Evolutionary conservation across 2,888 invertebrate genomes (phyloP), one percentile per base, ranked within the genome.

Genomic region (Mesoligia furuncula): DNA sequence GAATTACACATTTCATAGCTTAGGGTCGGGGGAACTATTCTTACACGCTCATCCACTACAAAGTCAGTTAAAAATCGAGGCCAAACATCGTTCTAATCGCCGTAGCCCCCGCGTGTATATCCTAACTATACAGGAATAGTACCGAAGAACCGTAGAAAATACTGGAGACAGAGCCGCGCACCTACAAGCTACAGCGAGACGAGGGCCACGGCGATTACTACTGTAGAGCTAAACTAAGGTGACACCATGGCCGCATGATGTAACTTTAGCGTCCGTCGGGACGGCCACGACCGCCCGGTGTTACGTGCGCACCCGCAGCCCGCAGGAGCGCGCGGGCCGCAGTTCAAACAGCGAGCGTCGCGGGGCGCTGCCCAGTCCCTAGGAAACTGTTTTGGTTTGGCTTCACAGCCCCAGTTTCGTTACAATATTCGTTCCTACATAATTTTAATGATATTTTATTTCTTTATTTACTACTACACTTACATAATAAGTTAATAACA

Each of bases 191-290:
- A 70, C 71, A 66, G 66, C 62, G 51, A 62, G 73, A 45, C 89
- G 91, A 87, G 92, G 92, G 91, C 82, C 90, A 89, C 93, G 93
- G 93, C 95, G 94, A 93, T 92, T 92, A 90, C 89, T 87, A 90
- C 90, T 83, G 90, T 86, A 90, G 57, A 87, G 90, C 93, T 94
- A 93, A 91, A 90, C 93, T 95, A 95, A 93, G 93, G 93, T 92
- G 91, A 93, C 96, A 96, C 92, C 96, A 96, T 96, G 96, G 96
- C 96, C 96, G 96, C 96, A 96, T 96, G 96, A 95, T 96, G 96
- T 85, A 94, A 95, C 95, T 89, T 91, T 90, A 92, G 91, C 87
- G 90, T 91, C 91, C 92, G 90, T 90, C 91, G 92, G 92, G 93
- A 89, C 91, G 87, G 90, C 90, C 89, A 81, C 87, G 90, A 85